Conservation (phyloP, 92 coral and sea anemone species). For the Porites rus region DNA sequence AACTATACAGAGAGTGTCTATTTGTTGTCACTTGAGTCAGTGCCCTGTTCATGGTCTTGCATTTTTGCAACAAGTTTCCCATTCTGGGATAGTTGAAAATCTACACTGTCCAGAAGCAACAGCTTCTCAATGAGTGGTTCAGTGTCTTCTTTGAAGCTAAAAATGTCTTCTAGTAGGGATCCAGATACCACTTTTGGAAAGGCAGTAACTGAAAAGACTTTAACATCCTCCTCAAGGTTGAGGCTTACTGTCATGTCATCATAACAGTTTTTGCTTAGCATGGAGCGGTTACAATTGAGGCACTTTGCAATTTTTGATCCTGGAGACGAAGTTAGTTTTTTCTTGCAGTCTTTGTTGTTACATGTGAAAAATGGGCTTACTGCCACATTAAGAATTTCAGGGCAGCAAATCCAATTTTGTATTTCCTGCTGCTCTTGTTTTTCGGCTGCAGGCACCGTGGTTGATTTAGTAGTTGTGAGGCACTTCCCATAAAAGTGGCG, state of each 20-base stretch:
- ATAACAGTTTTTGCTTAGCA: neutral
- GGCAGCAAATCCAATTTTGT: constrained; percentile 26
- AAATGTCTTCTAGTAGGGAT: neutral
- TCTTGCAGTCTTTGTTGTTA: constrained; percentile 8
- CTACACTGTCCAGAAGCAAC: neutral
- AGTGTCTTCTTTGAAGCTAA: neutral
- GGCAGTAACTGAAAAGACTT: neutral
- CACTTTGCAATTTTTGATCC: neutral
- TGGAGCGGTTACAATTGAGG: neutral
- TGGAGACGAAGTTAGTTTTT: neutral
- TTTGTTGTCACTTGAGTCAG: neutral
- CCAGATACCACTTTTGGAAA: neutral
- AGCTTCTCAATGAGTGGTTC: neutral
- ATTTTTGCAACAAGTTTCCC: neutral
- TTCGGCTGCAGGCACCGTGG: neutral
- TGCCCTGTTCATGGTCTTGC: neutral
- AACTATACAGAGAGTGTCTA: neutral
- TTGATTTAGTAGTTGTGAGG: neutral
- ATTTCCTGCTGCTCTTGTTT: neutral
- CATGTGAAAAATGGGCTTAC: constrained; percentile 12
- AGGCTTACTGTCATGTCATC: neutral
- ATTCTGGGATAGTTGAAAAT: constrained; percentile 4
- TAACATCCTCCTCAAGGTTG: constrained; percentile 6
- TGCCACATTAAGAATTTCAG: constrained; percentile 33
- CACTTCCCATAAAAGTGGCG: constrained; percentile 10